phyloP scores from a whole-genome alignment of 2,113 vertebrate species.

The Taxidea taxus region DNA sequence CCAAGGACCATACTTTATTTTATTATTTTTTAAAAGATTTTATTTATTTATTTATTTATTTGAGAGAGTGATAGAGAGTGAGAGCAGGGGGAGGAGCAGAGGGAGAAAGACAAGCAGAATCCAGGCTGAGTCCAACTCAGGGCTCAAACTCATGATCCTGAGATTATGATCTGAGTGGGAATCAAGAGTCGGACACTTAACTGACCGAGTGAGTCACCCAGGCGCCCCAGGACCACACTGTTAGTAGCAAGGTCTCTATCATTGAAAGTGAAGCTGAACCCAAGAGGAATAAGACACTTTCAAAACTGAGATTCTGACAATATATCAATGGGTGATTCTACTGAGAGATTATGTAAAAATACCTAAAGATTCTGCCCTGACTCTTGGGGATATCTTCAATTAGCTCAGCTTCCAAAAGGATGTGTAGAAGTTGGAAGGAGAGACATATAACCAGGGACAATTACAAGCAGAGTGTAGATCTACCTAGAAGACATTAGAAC shows the following conservation, averaged over 20 bases:
- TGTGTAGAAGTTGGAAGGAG: background rate
- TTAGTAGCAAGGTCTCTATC: background rate
- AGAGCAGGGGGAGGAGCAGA: background rate
- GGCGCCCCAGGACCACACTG: background rate
- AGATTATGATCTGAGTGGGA: background rate
- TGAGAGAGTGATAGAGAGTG: background rate
- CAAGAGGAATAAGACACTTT: background rate
- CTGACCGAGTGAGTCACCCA: background rate
- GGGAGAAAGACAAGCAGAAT: background rate
- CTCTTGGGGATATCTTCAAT: background rate
- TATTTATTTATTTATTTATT: background rate
- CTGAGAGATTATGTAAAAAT: background rate
- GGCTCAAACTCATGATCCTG: background rate
- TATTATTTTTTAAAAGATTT: background rate
- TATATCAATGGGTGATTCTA: background rate
- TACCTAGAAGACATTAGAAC: background rate
- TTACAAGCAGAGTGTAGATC: background rate
- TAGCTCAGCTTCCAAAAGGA: background rate
- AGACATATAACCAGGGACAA: background rate
- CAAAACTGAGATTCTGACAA: slow-evolving; percentile 23
- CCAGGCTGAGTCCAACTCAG: background rate
- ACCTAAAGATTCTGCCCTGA: background rate
- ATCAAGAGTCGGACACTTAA: background rate
- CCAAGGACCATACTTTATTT: background rate
- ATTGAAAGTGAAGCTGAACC: background rate